Conservation (phyloP, 2,888 invertebrate genomes). For the Oeneis ivallda region DNA sequence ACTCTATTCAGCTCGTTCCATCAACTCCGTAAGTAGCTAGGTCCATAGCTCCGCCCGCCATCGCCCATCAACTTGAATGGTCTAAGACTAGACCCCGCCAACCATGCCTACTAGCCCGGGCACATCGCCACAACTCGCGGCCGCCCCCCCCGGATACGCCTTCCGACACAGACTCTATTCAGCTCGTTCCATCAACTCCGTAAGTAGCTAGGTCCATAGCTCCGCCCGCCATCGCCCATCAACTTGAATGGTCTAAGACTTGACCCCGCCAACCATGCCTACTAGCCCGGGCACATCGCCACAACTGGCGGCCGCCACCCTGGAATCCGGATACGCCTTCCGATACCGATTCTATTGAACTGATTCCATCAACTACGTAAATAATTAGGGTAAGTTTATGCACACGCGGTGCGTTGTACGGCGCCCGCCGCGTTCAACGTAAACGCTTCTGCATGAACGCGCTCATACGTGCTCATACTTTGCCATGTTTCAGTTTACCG, state of each 20-base stretch:
- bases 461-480: no score
- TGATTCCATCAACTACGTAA: conserved; percentile 62
- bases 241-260: background rate
- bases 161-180: conserved; percentile 48
- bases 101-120: no score
- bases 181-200: conserved; percentile 60
- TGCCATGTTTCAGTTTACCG: no score
- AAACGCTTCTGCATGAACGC: no score
- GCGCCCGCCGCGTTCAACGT: no score
- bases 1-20: conserved; percentile 49
- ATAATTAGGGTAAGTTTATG: no score
- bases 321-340: conserved; percentile 66
- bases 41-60: background rate
- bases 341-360: conserved; percentile 48
- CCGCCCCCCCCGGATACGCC: conserved; percentile 65
- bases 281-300: conserved; percentile 38
- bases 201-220: conserved; percentile 38
- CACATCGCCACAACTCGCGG: conserved; percentile 56
- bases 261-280: no score
- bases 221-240: background rate
- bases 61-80: background rate
- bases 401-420: no score
- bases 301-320: conserved; percentile 60
- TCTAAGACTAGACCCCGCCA: no score
- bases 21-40: conserved; percentile 58